Percentiles rank a stretch among this genome's conserved stretches.
Conservation (phyloP, 2,797 vertebrate species). For the Neosalanx taihuensis region DNA sequence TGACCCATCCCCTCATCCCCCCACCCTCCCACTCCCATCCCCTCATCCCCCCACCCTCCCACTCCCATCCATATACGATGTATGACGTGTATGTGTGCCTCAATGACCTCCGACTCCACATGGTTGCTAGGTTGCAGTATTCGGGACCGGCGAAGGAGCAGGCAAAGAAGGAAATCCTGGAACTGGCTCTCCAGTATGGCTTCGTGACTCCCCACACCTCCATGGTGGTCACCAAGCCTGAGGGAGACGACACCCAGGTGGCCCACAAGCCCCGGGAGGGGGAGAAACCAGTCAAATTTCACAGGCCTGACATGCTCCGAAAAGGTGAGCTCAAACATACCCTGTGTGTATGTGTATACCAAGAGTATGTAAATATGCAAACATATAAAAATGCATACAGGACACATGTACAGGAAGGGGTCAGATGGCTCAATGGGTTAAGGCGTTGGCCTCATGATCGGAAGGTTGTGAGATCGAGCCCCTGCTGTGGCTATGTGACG, state of each 20-base stretch:
- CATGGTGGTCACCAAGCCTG: slow-evolving; percentile 80
- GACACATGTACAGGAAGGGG: too few species aligned
- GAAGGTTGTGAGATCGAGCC: too few species aligned
- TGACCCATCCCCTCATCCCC: too few species aligned
- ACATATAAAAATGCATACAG: too few species aligned
- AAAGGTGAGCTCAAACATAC: neutral
- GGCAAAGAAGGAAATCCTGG: slow-evolving; percentile 56
- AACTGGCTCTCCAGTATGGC: slow-evolving; percentile 71
- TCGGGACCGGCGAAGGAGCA: slow-evolving; percentile 56
- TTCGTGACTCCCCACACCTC: slow-evolving; percentile 81
- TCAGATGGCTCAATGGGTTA: too few species aligned
- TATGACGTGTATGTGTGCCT: neutral
- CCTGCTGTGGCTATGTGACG: too few species aligned
- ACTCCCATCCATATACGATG: too few species aligned
- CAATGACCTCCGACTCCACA: neutral
- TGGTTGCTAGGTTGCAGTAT: slow-evolving; percentile 58
- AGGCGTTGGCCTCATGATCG: too few species aligned
- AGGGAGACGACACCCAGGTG: slow-evolving; percentile 61
- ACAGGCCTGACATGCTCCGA: too few species aligned
- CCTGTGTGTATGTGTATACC: too few species aligned
- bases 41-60: too few species aligned
- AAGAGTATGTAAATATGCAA: neutral
- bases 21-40: too few species aligned
- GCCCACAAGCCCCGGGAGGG: slow-evolving; percentile 75
- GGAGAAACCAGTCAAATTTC: neutral